These are phyloP conservation scores for Nomada fucata DNA, from an alignment of 2,888 invertebrate genomes.

Conservation along the genomic window DNA sequence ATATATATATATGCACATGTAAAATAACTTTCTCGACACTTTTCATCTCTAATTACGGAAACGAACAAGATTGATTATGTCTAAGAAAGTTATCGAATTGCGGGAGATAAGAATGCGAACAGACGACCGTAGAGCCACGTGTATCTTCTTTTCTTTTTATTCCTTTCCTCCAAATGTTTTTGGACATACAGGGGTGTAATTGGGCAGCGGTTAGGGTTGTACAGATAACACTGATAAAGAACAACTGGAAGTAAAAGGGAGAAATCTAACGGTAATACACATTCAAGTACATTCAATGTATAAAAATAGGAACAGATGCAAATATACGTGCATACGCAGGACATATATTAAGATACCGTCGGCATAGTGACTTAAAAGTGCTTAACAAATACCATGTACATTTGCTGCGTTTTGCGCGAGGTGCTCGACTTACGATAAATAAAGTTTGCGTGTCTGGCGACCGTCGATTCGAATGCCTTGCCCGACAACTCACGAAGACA, in stretches of 20 bases:
- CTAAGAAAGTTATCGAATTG: not conserved
- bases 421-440: conserved; percentile 27
- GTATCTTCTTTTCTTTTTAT: conserved; percentile 3
- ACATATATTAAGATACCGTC: conserved; percentile 56
- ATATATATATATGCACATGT: too few species aligned
- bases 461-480: conserved; percentile 42
- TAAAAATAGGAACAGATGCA: not conserved
- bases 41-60: conserved; percentile 55
- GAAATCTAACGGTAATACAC: conserved; percentile 14
- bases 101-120: not conserved
- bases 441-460: conserved; percentile 30
- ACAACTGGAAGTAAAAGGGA: not conserved
- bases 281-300: conserved; percentile 10
- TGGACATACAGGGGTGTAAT: conserved; percentile 67
- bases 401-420: conserved; percentile 34
- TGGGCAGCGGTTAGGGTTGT: conserved; percentile 60
- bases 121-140: conserved; percentile 6
- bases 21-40: conserved; percentile 53
- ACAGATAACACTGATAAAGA: conserved; percentile 33
- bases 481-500: conserved; percentile 51
- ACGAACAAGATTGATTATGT: conserved; percentile 16
- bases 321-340: conserved; percentile 20
- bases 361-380: conserved; percentile 66
- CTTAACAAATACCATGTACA: conserved; percentile 55
- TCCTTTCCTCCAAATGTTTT: conserved; percentile 36